Base-by-base conservation (phyloP, 1,140 invertebrate genomes). In the Ceratoteleas bidentatus region DNA sequence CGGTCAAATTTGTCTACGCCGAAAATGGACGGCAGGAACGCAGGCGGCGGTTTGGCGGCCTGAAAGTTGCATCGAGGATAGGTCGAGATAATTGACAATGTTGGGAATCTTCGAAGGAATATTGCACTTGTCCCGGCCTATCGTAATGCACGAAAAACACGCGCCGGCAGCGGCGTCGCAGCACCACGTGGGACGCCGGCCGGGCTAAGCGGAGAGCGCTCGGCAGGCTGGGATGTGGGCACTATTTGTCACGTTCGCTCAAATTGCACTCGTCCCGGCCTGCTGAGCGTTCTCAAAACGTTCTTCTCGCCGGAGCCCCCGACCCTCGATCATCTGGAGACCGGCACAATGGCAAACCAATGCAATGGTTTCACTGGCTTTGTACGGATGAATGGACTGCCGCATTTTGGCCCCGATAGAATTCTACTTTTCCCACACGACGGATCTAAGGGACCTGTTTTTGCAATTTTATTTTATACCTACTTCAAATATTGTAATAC, bases 41-140 rank as follows among this genome's bases (percentile, higher is more conserved):
- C n/a, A n/a, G n/a, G n/a, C n/a, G n/a, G n/a, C n/a, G n/a, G n/a
- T n/a, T n/a, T n/a, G n/a, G n/a, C n/a, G n/a, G n/a, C n/a, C n/a
- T n/a, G n/a, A n/a, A n/a, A 47, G 75, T 79, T 79, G 90, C 89
- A 91, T 86, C 33, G 69, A 85, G 89, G 90, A 87, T 88, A 90
- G 90, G 89, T 86, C 88, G 89, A 88, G 89, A 91, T 90, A 81
- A 79, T 90, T 91, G 86, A 84, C 90, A 91, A 91, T 91, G 87
- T 91, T 85, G 85, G 77, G 32, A 15, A 32, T 9, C 45, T 36
- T 64, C 61, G 58, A 76, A 78, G 75, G 84, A 91, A 91, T 91
- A 91, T 91, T 91, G 90, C 90, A 91, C 90, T 91, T 88, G 90
- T 91, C 90, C 90, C 90, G 90, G 90, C 90, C 90, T 91, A 90